Evolutionary conservation across 2,797 vertebrate species (phyloP).

Genomic region (Sarcoramphus papa): DNA sequence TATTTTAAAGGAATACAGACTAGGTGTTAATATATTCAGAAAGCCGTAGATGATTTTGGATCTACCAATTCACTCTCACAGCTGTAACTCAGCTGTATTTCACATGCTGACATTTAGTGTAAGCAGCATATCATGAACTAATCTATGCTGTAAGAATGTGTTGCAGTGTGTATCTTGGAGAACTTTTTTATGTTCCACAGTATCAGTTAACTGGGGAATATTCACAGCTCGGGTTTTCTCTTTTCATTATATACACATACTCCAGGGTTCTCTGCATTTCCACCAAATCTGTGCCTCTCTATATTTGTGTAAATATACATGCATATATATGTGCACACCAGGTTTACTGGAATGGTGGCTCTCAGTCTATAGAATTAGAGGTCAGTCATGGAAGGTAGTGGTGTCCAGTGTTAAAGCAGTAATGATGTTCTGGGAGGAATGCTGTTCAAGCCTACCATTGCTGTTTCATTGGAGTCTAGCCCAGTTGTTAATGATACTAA

Average conservation of each 20-base stretch:
- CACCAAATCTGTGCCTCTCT: not conserved
- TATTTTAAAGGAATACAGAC: not conserved
- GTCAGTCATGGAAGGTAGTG: accelerated
- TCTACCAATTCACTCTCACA: not conserved
- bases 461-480: not conserved
- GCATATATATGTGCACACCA: not conserved
- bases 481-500: not conserved
- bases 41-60: not conserved
- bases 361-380: not conserved
- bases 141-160: not conserved
- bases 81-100: not conserved
- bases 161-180: not conserved
- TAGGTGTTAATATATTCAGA: not conserved
- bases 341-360: not conserved
- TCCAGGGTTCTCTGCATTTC: not conserved
- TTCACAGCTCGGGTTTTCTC: not conserved
- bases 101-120: not conserved
- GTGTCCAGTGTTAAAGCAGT: not conserved
- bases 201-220: not conserved
- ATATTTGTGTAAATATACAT: not conserved
- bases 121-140: not conserved
- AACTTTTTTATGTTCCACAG: not conserved
- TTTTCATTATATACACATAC: not conserved
- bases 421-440: not conserved
- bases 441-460: not conserved